Base-by-base conservation (phyloP, 2,113 vertebrate genomes). In the Hippocampus comes region DNA sequence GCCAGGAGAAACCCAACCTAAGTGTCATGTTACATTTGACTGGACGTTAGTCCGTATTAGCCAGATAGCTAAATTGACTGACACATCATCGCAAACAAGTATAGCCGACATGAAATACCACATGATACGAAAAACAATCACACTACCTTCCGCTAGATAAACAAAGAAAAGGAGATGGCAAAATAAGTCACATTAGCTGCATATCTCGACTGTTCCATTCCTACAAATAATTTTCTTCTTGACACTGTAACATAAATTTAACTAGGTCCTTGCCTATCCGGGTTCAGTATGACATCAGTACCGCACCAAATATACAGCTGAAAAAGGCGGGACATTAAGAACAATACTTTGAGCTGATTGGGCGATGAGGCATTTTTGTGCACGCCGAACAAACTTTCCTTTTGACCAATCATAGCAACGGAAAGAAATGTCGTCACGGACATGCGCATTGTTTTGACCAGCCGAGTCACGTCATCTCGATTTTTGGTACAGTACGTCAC, bases 71-170 rank as follows among this genome's bases (percentile, higher is more conserved):
- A 73, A 46, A 80, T 78, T 25, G 20, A 70, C 72, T 72, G 63
- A 82, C 80, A 88, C 81, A 88, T 81, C 76, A 84, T 49, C 73
- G 61, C 56, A 15, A 55, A 79, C 73, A 78, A 79, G 23, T 68
- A 34, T 67, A 72, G 71, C 63, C 53, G 8, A 63, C 17, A 49
- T 56, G n/a, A 21, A 20, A 21, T 2, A 46, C 12, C 17, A n/a
- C 69, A 12, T 9, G 0, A 48, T 59, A 66, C 30, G 9, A 72
- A 49, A 23, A 60, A 30, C 17, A 7, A n/a, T 60, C 38, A 66
- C 90, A 61, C 89, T 83, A 94, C 93, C 93, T 89, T 84, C 68
- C 86, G 92, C 76, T 94, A 94, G 88, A 87, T 89, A 78, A 92
- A 89, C 72, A 73, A 72, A 72, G 68, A 76, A 74, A 27, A n/a